A percentile compares a stretch with the other conserved stretches of the same genome.
Evolutionary conservation across 2,888 invertebrate species (phyloP).

Genomic region (Neria commutata): DNA sequence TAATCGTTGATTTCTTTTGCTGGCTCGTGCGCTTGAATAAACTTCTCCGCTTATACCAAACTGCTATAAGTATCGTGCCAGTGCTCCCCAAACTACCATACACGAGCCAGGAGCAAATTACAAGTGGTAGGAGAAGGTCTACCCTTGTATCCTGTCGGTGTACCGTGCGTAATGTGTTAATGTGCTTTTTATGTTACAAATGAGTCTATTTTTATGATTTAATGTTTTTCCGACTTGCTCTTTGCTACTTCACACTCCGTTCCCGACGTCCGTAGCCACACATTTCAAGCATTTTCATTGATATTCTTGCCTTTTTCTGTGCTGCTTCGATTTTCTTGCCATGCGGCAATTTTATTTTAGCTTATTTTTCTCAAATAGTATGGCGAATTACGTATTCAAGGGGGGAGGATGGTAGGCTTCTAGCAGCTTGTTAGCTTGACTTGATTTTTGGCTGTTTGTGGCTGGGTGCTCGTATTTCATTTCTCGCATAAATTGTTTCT

Average conservation of each 20-base stretch:
- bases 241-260: constrained; percentile 8
- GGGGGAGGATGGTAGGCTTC: neutral
- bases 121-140: neutral
- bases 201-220: constrained; percentile 58
- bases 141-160: constrained; percentile 2
- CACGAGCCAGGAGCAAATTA: neutral
- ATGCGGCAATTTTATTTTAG: too few relatives aligned
- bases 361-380: too few relatives aligned
- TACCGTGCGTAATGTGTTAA: constrained; percentile 48
- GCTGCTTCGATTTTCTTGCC: too few relatives aligned
- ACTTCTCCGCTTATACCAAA: neutral
- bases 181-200: constrained; percentile 58
- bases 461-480: constrained; percentile 32
- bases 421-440: neutral
- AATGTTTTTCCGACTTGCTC: constrained; percentile 35
- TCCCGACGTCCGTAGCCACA: constrained; percentile 13
- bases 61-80: neutral
- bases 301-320: constrained; percentile 21
- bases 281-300: constrained; percentile 1
- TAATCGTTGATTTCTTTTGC: constrained; percentile 49
- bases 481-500: constrained; percentile 36
- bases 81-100: neutral
- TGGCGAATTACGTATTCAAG: too few relatives aligned
- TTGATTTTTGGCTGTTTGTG: neutral
- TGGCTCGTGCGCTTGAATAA: constrained; percentile 33